phyloP scores from a whole-genome alignment of 2,888 invertebrate species.

The Clostera curtula region DNA sequence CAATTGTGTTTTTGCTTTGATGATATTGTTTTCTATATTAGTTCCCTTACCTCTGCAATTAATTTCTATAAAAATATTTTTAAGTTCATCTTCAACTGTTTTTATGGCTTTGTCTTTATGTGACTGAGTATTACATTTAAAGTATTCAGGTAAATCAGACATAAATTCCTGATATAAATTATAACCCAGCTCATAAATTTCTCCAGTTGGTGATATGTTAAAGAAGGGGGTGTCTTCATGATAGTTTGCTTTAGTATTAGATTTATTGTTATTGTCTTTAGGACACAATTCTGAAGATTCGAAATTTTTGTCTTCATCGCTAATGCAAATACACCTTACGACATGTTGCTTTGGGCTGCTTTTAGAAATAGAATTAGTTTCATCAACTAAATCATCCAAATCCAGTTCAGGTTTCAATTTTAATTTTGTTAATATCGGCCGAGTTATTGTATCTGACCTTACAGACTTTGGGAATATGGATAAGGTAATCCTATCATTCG shows the following conservation, averaged over 20 bases:
- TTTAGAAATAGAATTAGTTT: constrained; percentile 6
- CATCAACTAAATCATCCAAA: constrained; percentile 15
- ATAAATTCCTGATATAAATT: constrained; percentile 41
- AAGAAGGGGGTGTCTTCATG: constrained; percentile 3
- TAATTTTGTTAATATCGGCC: constrained; percentile 32
- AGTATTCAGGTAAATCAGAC: constrained; percentile 33
- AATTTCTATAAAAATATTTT: constrained; percentile 29
- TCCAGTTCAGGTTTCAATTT: constrained; percentile 21
- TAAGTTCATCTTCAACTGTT: constrained; percentile 31
- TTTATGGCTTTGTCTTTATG: constrained; percentile 29
- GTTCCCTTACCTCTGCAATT: constrained; percentile 25
- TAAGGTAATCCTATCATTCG: constrained; percentile 46
- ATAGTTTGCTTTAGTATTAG: too few species aligned
- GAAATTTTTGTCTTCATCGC: too few species aligned
- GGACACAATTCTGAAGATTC: too few species aligned
- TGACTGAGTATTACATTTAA: constrained; percentile 28
- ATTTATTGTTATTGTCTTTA: too few species aligned
- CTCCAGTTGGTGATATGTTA: constrained; percentile 3
- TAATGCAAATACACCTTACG: too few species aligned
- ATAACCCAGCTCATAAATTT: constrained; percentile 18
- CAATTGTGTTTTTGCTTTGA: too few species aligned
- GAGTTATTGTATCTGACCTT: constrained; percentile 52
- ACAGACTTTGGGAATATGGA: constrained; percentile 48
- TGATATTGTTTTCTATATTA: too few species aligned
- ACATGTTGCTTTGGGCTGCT: too few species aligned